A percentile compares a stretch with the other conserved stretches of the same genome.
Conservation (phyloP, 2,888 invertebrate species). For the Scaeva pyrastri region DNA sequence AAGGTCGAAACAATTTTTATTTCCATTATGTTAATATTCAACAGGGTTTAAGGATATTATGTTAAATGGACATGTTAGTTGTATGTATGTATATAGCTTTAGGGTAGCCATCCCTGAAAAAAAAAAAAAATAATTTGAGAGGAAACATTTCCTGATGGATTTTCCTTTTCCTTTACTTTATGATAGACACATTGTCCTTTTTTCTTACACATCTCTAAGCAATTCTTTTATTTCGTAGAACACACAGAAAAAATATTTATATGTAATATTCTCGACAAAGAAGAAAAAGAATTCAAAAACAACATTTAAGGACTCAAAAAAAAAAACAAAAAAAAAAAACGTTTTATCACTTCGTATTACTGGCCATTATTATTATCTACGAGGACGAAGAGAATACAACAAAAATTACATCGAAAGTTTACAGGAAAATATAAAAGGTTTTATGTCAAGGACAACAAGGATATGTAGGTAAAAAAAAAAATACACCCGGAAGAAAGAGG, state of each 20-base stretch:
- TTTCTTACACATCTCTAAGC: slow-evolving; percentile 3
- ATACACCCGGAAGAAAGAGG: neutral
- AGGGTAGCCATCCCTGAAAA: neutral
- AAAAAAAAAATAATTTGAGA: slow-evolving; percentile 4
- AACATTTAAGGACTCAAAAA: too few relatives aligned
- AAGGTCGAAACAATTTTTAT: neutral
- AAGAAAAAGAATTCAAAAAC: neutral
- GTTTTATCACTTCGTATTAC: neutral
- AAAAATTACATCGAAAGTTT: neutral
- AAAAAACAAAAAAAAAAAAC: too few relatives aligned
- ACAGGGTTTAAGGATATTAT: neutral
- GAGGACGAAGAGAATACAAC: neutral
- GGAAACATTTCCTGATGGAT: slow-evolving; percentile 8
- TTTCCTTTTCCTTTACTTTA: slow-evolving; percentile 2
- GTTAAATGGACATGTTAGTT: slow-evolving; percentile 4
- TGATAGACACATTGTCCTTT: slow-evolving; percentile 2
- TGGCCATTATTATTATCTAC: neutral
- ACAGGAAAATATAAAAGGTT: slow-evolving; percentile 4
- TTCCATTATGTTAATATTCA: slow-evolving; percentile 17
- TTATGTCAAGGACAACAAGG: slow-evolving; percentile 7
- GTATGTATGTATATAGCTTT: neutral
- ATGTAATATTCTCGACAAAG: neutral
- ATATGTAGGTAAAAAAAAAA: neutral
- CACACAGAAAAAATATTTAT: neutral
- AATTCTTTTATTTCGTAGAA: slow-evolving; percentile 5